Base-by-base conservation (phyloP, 1,140 invertebrate species). In the Mesaphorura yosii region DNA sequence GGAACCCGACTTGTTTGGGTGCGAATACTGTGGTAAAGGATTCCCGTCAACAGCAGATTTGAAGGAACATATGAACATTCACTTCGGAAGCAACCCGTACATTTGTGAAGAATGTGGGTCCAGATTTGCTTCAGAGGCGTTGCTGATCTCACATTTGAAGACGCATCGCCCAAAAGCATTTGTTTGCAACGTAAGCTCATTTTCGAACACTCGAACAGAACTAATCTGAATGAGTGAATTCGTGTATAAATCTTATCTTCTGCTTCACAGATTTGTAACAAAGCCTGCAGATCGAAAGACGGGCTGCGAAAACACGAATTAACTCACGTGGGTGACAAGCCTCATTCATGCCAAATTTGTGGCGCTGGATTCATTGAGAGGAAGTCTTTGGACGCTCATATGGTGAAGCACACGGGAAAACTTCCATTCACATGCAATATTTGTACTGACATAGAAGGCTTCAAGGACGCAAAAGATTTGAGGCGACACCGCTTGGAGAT, bases 311-410 rank as follows among this genome's bases (percentile, higher is more conserved):
- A 70, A 3, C 75, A 78, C 52, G 63, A 70, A 1, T 34, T 58
- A 27, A 69, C 66, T 17, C 80, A 81, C 59, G 75, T 72, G 2
- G 78, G 80, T 54, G 75, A 78, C 6, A 79, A 80, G 58, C 80
- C 78, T 42, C 79, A 74, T 55, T 65, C 70, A 29, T 78, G 77
- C 62, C 70, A 73, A 41, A 68, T 81, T 19, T 85, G 83, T 60
- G 71, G 74, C 14, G 81, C 82, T 59, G 73, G 74, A 6, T 84
- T 84, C 40, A 45, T 55, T 39, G 57, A 59, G 7, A 2, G 39
- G 14, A 59, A 59, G 19, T 55, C 49, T 0, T 55, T 48, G 29
- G 57, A 59, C n/a, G 44, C 53, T 27, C 57, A 59, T n/a, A 55
- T 59, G 57, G 39, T 51, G 42, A 47, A 52, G 12, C 57, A 58